Evolutionary conservation across 2,888 invertebrate genomes (phyloP), one percentile per base, ranked within the genome.

Genomic region (Eristalis pertinax): DNA sequence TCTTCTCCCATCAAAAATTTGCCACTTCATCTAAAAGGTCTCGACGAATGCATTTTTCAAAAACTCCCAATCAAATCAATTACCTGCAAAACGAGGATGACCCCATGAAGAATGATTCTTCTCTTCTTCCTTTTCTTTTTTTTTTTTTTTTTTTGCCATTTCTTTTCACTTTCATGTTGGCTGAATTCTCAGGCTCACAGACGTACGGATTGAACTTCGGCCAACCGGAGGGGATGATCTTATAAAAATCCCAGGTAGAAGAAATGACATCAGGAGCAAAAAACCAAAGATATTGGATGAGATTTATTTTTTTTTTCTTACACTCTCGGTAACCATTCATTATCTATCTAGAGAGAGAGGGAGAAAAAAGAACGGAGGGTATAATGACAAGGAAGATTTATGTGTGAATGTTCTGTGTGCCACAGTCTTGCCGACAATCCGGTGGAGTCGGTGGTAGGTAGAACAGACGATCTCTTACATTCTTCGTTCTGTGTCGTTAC

Each of bases 1-100:
- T 22, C 65, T 82, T 29, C 32, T 35, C 60, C 35, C 70, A 60
- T 8, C 41, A 29, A 56, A 84, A 87, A 69, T 69, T 84, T 80
- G 87, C 83, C 84, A 84, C 76, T 79, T 84, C 79, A 80, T 76
- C 72, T 35, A 38, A 84, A 72, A 69, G 63, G 58, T 38, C 60
- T 64, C 58, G 38, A 73, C 58, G 73, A 87, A 79, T 80, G 84
- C 79, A 84, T 87, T 76, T 74, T 84, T 80, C 72, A 87, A 84
- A 84, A 87, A 80, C 84, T 69, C 19, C 35, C 74, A 70, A 83
- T 84, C 79, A 70, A 86, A 80, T 87, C 87, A 87, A 87, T 87
- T 87, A 84, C 84, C 87, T 87, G 84, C 73, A 87, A n/a, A 84
- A 84, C 84, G 87, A 87, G 50, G 19, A 87, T 87, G 86, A 87